Percentiles rank a stretch among this genome's conserved stretches.
These are phyloP conservation scores for Phaenicophaeus curvirostris DNA, from an alignment of 2,797 vertebrate species.

Conservation along the genomic window DNA sequence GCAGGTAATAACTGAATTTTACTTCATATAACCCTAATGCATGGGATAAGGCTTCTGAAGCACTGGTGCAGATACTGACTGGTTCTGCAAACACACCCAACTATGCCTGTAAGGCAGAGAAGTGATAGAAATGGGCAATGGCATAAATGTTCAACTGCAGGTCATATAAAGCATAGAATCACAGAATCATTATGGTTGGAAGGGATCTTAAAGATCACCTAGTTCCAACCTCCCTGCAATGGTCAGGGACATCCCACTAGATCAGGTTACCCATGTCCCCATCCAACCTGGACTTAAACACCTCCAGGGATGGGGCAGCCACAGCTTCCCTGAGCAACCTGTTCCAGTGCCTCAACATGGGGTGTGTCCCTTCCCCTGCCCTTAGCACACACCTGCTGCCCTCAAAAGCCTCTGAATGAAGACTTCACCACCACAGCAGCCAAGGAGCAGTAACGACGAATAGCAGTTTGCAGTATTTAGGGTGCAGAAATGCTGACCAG, in stretches of 20 bases:
- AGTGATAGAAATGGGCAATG: neutral
- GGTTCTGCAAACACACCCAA: neutral
- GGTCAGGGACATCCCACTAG: too few relatives aligned
- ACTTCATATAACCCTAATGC: neutral
- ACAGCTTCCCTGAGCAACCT: too few relatives aligned
- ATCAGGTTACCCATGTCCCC: too few relatives aligned
- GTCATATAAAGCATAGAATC: neutral
- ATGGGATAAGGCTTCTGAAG: neutral
- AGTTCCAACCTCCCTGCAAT: too few relatives aligned
- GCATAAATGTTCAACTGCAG: neutral
- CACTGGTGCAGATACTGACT: neutral
- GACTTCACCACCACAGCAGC: neutral
- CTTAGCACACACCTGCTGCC: neutral
- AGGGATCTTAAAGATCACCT: too few relatives aligned
- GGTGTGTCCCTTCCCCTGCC: too few relatives aligned
- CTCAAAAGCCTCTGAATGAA: neutral
- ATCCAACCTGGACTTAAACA: too few relatives aligned
- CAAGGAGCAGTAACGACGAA: rapidly evolving
- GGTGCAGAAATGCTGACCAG: neutral
- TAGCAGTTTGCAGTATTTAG: neutral
- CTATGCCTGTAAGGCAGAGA: neutral
- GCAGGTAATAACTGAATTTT: neutral
- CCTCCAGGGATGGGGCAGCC: too few relatives aligned
- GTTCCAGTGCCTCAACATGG: too few relatives aligned
- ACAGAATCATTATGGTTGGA: too few relatives aligned